Conservation (phyloP, 2,797 vertebrate species). For the Meda fulgida region DNA sequence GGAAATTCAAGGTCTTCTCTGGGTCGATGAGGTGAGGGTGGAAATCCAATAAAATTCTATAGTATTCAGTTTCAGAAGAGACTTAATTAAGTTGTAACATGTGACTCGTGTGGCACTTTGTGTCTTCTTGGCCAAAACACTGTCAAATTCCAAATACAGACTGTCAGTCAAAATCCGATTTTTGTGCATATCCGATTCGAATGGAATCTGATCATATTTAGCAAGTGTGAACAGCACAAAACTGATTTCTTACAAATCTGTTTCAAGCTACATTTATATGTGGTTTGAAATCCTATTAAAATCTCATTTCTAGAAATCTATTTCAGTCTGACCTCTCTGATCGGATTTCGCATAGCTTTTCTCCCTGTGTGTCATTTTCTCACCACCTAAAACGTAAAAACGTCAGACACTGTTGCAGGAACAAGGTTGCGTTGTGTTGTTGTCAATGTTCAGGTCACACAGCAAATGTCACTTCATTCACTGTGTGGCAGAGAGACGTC, state of each 20-base stretch:
- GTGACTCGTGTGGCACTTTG: not conserved
- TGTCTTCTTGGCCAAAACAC: not conserved
- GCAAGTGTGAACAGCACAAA: not conserved
- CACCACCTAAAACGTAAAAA: not conserved
- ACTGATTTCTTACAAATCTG: not conserved
- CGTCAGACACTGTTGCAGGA: not conserved
- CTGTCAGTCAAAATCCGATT: not conserved
- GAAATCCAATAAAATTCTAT: not conserved
- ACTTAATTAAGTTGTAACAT: not conserved
- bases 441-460: not conserved
- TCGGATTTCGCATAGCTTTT: not conserved
- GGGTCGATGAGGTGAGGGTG: conserved; percentile 89
- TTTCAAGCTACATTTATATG: not conserved
- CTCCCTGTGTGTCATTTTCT: not conserved
- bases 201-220: not conserved
- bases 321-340: not conserved
- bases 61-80: not conserved
- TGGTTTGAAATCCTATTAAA: not conserved
- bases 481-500: not conserved
- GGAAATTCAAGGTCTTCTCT: conserved; percentile 90
- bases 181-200: not conserved
- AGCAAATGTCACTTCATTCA: not conserved
- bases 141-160: not conserved
- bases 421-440: not conserved
- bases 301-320: not conserved